Evolutionary conservation across 2,888 invertebrate genomes (phyloP).

Genomic region (Tetheella fluctuosa): DNA sequence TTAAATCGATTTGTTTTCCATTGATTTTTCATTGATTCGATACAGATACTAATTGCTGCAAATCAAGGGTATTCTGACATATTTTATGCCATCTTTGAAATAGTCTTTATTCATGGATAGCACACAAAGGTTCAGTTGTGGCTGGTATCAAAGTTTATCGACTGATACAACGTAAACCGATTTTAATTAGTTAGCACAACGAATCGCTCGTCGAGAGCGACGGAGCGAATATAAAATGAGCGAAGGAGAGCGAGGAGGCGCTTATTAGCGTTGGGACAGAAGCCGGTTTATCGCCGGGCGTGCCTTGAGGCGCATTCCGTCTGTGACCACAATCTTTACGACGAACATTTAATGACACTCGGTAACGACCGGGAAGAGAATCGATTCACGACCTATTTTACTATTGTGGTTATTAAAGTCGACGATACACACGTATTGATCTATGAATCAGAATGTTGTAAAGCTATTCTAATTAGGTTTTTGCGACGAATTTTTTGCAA

Average conservation of each 20-base stretch:
- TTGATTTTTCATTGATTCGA: not conserved
- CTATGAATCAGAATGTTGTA: not conserved
- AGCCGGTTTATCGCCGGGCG: constrained; percentile 61
- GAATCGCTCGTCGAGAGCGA: constrained; percentile 50
- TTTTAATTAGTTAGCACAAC: constrained; percentile 67
- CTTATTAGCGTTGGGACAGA: constrained; percentile 59
- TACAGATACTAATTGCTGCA: not conserved
- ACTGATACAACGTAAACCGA: constrained; percentile 43
- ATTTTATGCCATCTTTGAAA: not conserved
- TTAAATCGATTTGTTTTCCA: constrained; percentile 9
- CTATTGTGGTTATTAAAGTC: constrained; percentile 50
- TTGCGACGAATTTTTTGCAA: constrained; percentile 17
- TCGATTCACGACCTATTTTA: constrained; percentile 73
- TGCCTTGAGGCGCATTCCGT: constrained; percentile 73
- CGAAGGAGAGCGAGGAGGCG: constrained; percentile 50
- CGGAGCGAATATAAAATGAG: constrained; percentile 47
- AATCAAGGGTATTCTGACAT: not conserved
- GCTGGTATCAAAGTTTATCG: constrained; percentile 34
- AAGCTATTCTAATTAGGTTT: not conserved
- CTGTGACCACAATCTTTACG: constrained; percentile 72
- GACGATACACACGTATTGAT: constrained; percentile 18
- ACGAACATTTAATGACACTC: constrained; percentile 70
- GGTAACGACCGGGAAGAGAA: constrained; percentile 76
- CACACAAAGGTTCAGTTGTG: constrained; percentile 11
- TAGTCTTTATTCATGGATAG: not conserved